Conservation (phyloP, 1,140 invertebrate species). For the Drosophila ohnishii region DNA sequence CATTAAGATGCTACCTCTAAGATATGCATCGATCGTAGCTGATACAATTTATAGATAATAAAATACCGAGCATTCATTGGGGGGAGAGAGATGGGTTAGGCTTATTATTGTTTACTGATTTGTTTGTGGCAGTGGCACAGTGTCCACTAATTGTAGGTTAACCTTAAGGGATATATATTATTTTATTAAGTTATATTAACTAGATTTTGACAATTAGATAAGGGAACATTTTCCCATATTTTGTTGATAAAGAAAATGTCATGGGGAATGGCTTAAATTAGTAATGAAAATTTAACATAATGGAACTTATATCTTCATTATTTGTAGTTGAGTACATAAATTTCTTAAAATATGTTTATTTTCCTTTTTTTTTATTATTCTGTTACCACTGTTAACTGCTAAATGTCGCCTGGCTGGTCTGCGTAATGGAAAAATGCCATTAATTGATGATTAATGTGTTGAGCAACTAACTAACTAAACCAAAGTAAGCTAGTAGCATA, state of each 20-base stretch:
- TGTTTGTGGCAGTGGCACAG: constrained; percentile 26
- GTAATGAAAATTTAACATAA: neutral
- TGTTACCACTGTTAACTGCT: constrained; percentile 50
- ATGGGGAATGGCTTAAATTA: neutral
- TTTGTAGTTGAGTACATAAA: neutral
- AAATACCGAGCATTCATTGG: constrained; percentile 25
- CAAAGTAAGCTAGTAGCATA: constrained; percentile 37
- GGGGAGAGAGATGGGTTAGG: constrained; percentile 1
- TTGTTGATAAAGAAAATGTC: neutral
- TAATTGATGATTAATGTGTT: constrained; percentile 66
- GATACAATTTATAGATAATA: constrained; percentile 78
- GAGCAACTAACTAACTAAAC: constrained; percentile 49
- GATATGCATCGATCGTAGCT: constrained; percentile 58
- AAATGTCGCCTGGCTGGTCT: constrained; percentile 67
- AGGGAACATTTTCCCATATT: neutral
- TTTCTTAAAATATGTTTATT: neutral
- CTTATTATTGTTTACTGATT: neutral
- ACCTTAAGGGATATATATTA: neutral
- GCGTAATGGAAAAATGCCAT: constrained; percentile 78
- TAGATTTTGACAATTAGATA: neutral
- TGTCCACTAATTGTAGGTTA: neutral
- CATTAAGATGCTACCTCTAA: constrained; percentile 64
- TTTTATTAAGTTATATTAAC: neutral
- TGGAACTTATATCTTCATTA: too few relatives aligned
- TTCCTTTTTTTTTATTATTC: neutral